Conservation (phyloP, 2,888 invertebrate species). For the Koerneria pararmatus region DNA sequence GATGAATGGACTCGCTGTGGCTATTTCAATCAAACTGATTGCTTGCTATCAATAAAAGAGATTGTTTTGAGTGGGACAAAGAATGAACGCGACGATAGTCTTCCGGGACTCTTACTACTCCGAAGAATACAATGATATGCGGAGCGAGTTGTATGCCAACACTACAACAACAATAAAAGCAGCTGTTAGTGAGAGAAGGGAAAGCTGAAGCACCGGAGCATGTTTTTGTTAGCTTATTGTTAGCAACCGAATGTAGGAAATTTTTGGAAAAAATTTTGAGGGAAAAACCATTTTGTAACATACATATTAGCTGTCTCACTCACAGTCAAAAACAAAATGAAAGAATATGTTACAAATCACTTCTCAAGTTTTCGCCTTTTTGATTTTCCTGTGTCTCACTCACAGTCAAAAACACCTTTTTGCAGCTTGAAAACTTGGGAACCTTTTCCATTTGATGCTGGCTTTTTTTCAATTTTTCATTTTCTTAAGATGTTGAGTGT, state of each 20-base stretch:
- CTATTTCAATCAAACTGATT: background rate
- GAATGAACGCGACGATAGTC: background rate
- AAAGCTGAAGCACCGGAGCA: too few species aligned
- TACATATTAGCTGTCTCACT: background rate
- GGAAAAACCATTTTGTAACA: background rate
- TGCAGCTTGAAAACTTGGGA: too few species aligned
- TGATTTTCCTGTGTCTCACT: too few species aligned
- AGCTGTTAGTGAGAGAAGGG: too few species aligned
- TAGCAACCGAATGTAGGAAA: background rate
- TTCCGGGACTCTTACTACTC: background rate
- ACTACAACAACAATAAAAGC: background rate
- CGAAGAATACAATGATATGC: constrained; percentile 10
- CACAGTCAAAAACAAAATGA: too few species aligned
- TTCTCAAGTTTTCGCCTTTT: too few species aligned
- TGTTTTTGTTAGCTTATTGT: background rate
- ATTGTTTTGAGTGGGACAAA: constrained; percentile 11
- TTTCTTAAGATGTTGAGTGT: too few species aligned
- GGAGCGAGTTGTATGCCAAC: background rate
- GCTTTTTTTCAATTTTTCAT: too few species aligned
- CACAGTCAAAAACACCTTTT: too few species aligned
- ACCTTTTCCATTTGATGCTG: too few species aligned
- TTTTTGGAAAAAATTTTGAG: background rate
- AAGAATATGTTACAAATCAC: too few species aligned
- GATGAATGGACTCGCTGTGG: background rate
- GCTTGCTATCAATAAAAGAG: too few species aligned